These are phyloP conservation scores for Pimpla rufipes DNA, from an alignment of 2,888 invertebrate species.

Conservation along the genomic window DNA sequence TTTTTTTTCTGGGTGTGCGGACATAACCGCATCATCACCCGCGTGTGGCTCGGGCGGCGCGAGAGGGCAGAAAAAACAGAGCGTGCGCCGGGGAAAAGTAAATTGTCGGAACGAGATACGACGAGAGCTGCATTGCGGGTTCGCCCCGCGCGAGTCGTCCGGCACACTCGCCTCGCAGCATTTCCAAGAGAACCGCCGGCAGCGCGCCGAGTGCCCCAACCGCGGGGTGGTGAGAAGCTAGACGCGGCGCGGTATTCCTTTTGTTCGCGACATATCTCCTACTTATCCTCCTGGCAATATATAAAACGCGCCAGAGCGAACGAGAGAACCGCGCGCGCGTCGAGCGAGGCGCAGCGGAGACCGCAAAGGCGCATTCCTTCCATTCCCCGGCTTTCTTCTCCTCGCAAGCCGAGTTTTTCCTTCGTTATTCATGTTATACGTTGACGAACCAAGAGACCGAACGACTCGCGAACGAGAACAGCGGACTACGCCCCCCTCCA, in stretches of 20 bases:
- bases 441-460: slow-evolving; percentile 25
- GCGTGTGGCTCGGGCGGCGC: background rate
- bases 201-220: background rate
- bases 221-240: slow-evolving; percentile 18
- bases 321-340: slow-evolving; percentile 2
- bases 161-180: slow-evolving; percentile 27
- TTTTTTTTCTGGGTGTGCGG: background rate
- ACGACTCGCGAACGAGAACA: background rate
- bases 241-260: slow-evolving; percentile 46
- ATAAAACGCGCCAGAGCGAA: slow-evolving; percentile 45
- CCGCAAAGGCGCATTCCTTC: slow-evolving; percentile 50
- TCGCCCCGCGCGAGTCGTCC: too few species aligned
- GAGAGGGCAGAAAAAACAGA: slow-evolving; percentile 1
- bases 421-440: slow-evolving; percentile 32
- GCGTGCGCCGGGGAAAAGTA: slow-evolving; percentile 34
- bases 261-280: slow-evolving; percentile 59
- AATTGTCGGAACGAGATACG: slow-evolving; percentile 65
- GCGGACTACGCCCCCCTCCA: background rate
- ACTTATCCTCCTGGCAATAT: slow-evolving; percentile 52
- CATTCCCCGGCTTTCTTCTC: background rate
- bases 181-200: slow-evolving; percentile 4
- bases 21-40: background rate
- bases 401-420: slow-evolving; percentile 15
- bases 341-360: slow-evolving; percentile 38
- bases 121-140: slow-evolving; percentile 2